Percentiles rank a stretch among this genome's conserved stretches.
Evolutionary conservation across 2,797 vertebrate species (phyloP).

Genomic region (Girardinus metallicus): DNA sequence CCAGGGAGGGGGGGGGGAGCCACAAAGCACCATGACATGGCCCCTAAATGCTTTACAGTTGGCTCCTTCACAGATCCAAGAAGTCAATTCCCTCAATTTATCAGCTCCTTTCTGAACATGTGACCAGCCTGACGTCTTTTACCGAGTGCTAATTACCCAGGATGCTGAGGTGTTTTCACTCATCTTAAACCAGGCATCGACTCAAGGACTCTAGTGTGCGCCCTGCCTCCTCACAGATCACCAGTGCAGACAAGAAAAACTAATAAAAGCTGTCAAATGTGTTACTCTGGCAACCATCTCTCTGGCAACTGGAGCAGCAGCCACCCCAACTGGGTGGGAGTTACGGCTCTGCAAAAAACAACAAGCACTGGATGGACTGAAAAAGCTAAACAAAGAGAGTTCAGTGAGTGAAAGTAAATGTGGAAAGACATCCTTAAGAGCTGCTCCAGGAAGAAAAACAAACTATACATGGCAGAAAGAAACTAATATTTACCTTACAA

Average conservation of each 20-base stretch:
- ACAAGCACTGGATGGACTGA: slow-evolving; percentile 25
- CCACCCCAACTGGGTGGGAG: slow-evolving; percentile 21
- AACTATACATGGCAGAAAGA: background rate
- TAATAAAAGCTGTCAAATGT: slow-evolving; percentile 80
- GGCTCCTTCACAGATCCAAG: slow-evolving; percentile 39
- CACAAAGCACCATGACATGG: slow-evolving; percentile 56
- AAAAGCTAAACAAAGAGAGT: slow-evolving; percentile 17
- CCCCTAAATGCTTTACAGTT: slow-evolving; percentile 46
- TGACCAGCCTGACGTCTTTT: slow-evolving; percentile 35
- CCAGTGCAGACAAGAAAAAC: slow-evolving; percentile 55
- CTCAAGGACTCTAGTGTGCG: slow-evolving; percentile 35
- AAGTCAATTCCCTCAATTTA: slow-evolving; percentile 43
- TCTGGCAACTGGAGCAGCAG: slow-evolving; percentile 61
- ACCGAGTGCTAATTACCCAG: slow-evolving; percentile 72
- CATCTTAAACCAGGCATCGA: slow-evolving; percentile 52
- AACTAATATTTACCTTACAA: background rate
- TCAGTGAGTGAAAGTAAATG: slow-evolving; percentile 38
- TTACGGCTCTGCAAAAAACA: slow-evolving; percentile 29
- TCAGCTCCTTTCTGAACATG: slow-evolving; percentile 28
- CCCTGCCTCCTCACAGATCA: slow-evolving; percentile 54
- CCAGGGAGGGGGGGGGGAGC: slow-evolving; percentile 31
- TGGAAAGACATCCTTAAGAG: slow-evolving; percentile 1
- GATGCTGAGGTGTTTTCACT: slow-evolving; percentile 63
- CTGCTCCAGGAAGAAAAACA: slow-evolving; percentile 1
- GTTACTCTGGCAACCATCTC: slow-evolving; percentile 85